Percentiles rank a stretch among this genome's conserved stretches.
Conservation (phyloP, 1,140 invertebrate genomes). For the Orchestia grillus region DNA sequence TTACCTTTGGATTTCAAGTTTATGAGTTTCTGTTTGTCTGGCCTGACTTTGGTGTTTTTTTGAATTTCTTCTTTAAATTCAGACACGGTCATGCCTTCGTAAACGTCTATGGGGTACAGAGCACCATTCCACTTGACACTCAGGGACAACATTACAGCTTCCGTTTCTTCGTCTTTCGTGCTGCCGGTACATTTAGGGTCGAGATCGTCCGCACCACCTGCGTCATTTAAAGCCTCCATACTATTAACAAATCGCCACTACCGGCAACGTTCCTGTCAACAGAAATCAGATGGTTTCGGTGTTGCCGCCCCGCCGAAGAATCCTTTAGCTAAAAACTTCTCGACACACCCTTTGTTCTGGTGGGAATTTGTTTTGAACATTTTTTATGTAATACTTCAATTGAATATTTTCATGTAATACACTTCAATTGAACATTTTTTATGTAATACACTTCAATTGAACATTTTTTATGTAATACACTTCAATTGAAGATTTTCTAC, state of each 20-base stretch:
- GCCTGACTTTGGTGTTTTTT: constrained; percentile 85
- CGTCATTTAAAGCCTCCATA: not conserved
- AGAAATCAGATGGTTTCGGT: not conserved
- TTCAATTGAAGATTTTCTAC: no score
- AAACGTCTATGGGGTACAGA: constrained; percentile 82
- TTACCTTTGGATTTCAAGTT: constrained; percentile 92
- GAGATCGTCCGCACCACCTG: not conserved
- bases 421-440: no score
- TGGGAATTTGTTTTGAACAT: no score
- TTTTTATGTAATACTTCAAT: no score
- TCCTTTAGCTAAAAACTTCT: not conserved
- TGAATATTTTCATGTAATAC: no score
- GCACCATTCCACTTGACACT: constrained; percentile 93
- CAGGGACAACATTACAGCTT: constrained; percentile 69
- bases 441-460: no score
- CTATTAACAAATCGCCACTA: not conserved
- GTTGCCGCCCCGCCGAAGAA: not conserved
- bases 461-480: no score
- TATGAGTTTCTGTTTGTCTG: constrained; percentile 91
- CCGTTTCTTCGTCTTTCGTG: not conserved
- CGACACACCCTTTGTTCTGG: no score
- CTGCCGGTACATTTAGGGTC: not conserved
- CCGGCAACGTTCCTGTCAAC: not conserved
- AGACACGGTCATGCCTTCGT: constrained; percentile 80
- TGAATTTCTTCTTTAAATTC: constrained; percentile 85